Conservation (phyloP, 1,140 invertebrate species). For the fruit fly (Drosophila melanogaster) region Release_6_plus_ISO1_MT NT_033777.3:31720501-31721000, state of each 20-base stretch:
- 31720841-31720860: slow-evolving; percentile 15
- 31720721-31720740: slow-evolving; percentile 14
- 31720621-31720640: not conserved
- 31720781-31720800: slow-evolving; percentile 22
- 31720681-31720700: not conserved
- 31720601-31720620: not conserved
- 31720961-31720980: not conserved
- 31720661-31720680: slow-evolving; percentile 7
- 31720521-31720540: not conserved
- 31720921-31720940: no score
- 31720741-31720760: slow-evolving; percentile 25
- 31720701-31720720: not conserved
- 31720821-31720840: slow-evolving; percentile 21
- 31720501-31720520: slow-evolving; percentile 6
- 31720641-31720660: not conserved
- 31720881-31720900: not conserved
- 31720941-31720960: no score
- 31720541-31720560: not conserved
- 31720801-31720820: slow-evolving; percentile 25
- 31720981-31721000: not conserved
- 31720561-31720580: no score
- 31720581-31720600: no score
- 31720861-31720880: not conserved
- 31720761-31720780: slow-evolving; percentile 34
- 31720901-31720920: no score